These are phyloP conservation scores for Drosophila trapezifrons DNA, from an alignment of 1,140 invertebrate species.

Conservation along the genomic window DNA sequence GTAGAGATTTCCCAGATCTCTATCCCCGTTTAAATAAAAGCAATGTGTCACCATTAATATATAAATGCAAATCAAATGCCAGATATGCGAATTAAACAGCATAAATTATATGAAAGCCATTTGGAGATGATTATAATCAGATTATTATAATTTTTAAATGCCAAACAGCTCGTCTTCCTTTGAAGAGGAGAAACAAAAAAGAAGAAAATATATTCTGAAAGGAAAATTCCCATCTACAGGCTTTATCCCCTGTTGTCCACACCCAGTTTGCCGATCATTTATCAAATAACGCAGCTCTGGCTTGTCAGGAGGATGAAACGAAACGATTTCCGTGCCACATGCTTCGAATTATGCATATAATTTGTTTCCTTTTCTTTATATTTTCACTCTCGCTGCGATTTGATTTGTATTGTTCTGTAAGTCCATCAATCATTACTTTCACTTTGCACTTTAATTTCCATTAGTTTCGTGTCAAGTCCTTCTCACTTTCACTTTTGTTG, in stretches of 20 bases:
- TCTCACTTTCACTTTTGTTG: slow-evolving; percentile 8
- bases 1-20: not conserved
- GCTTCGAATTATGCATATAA: slow-evolving; percentile 15
- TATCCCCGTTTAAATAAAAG: not conserved
- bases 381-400: slow-evolving; percentile 3
- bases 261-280: slow-evolving; percentile 50
- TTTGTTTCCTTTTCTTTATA: not conserved
- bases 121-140: slow-evolving; percentile 2
- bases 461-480: slow-evolving; percentile 5
- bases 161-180: not conserved
- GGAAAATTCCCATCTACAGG: not conserved
- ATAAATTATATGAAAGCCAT: not conserved
- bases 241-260: slow-evolving; percentile 14
- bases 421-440: slow-evolving; percentile 35
- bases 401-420: slow-evolving; percentile 14
- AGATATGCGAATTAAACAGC: not conserved
- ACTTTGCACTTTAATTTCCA: slow-evolving; percentile 27
- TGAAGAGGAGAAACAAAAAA: not conserved
- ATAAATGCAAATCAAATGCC: not conserved
- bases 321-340: slow-evolving; percentile 18
- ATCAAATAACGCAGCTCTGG: slow-evolving; percentile 48
- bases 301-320: slow-evolving; percentile 21
- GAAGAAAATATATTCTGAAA: not conserved
- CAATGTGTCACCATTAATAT: not conserved
- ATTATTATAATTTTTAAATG: slow-evolving; percentile 1